Evolutionary conservation across 2,888 invertebrate genomes (phyloP).

Genomic region (Sialis lutaria): DNA sequence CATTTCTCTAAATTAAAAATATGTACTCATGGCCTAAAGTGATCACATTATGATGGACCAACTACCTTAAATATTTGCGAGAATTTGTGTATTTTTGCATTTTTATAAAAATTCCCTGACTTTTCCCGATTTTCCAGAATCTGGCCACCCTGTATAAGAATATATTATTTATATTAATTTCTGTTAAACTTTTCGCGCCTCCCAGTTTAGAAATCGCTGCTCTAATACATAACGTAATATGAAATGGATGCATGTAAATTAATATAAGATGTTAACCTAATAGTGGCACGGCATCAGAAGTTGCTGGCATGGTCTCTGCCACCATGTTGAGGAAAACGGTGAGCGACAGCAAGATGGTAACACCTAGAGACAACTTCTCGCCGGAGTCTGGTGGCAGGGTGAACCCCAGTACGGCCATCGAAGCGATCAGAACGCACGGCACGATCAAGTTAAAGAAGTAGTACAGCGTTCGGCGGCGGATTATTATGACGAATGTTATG

Average conservation of each 20-base stretch:
- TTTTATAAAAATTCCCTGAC: too few species aligned
- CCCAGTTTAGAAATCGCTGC: too few species aligned
- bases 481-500: slow-evolving; percentile 91
- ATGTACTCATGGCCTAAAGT: too few species aligned
- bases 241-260: not conserved
- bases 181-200: too few species aligned
- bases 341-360: slow-evolving; percentile 91
- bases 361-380: slow-evolving; percentile 95
- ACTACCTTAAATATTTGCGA: too few species aligned
- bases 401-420: slow-evolving; percentile 96
- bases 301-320: slow-evolving; percentile 96
- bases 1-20: too few species aligned
- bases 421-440: slow-evolving; percentile 96
- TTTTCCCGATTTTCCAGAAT: too few species aligned
- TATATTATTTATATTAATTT: too few species aligned
- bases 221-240: too few species aligned
- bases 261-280: slow-evolving; percentile 35
- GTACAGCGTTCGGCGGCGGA: slow-evolving; percentile 91
- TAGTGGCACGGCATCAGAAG: slow-evolving; percentile 82
- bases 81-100: too few species aligned
- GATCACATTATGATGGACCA: too few species aligned
- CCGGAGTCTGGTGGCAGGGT: slow-evolving; percentile 98
- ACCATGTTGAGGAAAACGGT: slow-evolving; percentile 98
- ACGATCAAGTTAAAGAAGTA: slow-evolving; percentile 99
- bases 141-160: too few species aligned